phyloP scores from a whole-genome alignment of 2,113 vertebrate species.

The Bettongia penicillata region DNA sequence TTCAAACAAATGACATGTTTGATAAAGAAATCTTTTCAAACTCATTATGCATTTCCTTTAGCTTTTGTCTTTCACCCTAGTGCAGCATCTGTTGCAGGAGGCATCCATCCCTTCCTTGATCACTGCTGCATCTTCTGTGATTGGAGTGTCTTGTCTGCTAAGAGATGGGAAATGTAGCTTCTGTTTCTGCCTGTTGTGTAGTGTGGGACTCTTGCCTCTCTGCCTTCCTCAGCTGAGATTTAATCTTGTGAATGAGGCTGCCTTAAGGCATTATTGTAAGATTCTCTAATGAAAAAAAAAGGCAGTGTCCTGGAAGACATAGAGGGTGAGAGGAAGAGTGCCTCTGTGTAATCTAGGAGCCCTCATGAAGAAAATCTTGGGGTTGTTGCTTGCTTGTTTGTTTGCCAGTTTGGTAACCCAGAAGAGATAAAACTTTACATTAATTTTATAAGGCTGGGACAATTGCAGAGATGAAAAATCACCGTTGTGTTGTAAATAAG shows the following conservation, averaged over 20 bases:
- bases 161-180: slow-evolving; percentile 75
- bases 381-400: not conserved
- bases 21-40: slow-evolving; percentile 85
- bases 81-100: slow-evolving; percentile 81
- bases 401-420: slow-evolving; percentile 30
- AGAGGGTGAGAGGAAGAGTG: slow-evolving; percentile 8
- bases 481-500: slow-evolving; percentile 37
- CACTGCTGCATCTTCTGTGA: slow-evolving; percentile 62
- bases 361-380: slow-evolving; percentile 30
- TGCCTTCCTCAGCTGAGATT: slow-evolving; percentile 61
- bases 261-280: slow-evolving; percentile 71
- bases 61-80: slow-evolving; percentile 84
- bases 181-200: slow-evolving; percentile 64
- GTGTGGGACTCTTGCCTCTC: slow-evolving; percentile 63
- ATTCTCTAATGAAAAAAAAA: slow-evolving; percentile 73
- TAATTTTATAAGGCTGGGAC: not conserved
- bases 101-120: slow-evolving; percentile 78
- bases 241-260: slow-evolving; percentile 76
- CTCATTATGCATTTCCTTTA: slow-evolving; percentile 80
- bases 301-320: slow-evolving; percentile 63
- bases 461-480: slow-evolving; percentile 58
- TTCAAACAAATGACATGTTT: slow-evolving; percentile 85
- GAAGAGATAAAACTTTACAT: slow-evolving; percentile 39
- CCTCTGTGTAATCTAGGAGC: not conserved
- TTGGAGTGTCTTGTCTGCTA: slow-evolving; percentile 73